Evolutionary conservation across 23 tunicate genomes (phyloP).

Genomic region (Aplidium turbinatum): DNA sequence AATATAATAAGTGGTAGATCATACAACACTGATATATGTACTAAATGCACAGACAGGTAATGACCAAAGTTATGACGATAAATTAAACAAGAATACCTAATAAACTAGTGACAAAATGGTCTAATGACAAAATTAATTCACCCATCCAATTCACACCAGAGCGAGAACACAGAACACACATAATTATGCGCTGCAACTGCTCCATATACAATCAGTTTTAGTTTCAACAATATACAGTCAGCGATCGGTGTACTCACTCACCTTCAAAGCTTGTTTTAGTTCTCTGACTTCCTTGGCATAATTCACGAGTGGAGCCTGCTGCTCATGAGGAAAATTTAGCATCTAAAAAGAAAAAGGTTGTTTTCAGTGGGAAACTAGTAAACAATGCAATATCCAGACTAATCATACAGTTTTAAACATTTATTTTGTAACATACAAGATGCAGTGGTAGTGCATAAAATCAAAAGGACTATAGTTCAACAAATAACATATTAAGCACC

Average conservation of each 20-base stretch:
- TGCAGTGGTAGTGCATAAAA: neutral
- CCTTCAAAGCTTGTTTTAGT: conserved; percentile 41
- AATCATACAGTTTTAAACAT: neutral
- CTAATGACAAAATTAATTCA: neutral
- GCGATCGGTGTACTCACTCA: too few species aligned
- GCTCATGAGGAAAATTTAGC: neutral
- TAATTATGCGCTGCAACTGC: too few species aligned
- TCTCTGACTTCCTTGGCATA: conserved; percentile 22
- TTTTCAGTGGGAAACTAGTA: too few species aligned
- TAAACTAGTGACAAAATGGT: neutral
- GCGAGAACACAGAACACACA: neutral
- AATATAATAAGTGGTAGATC: neutral
- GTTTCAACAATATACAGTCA: too few species aligned
- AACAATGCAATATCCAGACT: too few species aligned
- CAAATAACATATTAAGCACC: too few species aligned
- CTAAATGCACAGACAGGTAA: neutral
- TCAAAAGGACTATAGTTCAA: neutral
- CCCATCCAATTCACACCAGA: neutral
- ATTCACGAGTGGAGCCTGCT: neutral
- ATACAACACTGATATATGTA: too few species aligned
- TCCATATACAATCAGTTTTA: too few species aligned
- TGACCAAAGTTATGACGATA: neutral
- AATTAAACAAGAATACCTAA: neutral
- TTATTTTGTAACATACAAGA: neutral
- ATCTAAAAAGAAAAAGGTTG: neutral